Evolutionary conservation across 23 tunicate genomes (phyloP).

Genomic region (Trididemnum nubilum): DNA sequence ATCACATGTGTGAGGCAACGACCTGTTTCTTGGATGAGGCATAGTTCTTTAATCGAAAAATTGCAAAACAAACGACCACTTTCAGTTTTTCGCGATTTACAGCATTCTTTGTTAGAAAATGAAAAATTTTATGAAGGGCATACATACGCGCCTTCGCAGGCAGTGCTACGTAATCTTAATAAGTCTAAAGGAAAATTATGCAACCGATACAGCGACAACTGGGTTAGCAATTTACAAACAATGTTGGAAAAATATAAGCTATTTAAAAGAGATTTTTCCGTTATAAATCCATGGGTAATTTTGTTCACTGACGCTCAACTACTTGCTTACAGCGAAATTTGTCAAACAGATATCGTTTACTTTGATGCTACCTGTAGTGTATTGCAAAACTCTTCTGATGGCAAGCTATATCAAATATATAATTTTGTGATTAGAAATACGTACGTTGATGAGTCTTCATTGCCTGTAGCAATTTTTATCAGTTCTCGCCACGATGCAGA

Average conservation of each 20-base stretch:
- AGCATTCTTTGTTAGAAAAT: not conserved
- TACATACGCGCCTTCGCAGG: conserved; percentile 14
- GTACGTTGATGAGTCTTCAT: not conserved
- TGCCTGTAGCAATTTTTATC: conserved; percentile 35
- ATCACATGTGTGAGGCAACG: not conserved
- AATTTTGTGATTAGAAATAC: conserved; percentile 39
- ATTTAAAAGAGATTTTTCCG: not conserved
- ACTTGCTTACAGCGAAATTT: not conserved
- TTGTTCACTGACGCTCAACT: conserved; percentile 14
- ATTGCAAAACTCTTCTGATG: not conserved
- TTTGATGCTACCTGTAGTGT: conserved; percentile 42
- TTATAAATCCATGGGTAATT: not conserved
- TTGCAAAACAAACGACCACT: not conserved
- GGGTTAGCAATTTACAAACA: not conserved
- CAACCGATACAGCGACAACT: not conserved
- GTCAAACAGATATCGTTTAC: conserved; percentile 17
- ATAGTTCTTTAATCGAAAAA: not conserved
- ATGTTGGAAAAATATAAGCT: not conserved
- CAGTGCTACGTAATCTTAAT: not conserved
- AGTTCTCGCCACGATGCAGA: conserved; percentile 23
- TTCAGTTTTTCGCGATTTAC: not conserved
- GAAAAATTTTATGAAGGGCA: conserved; percentile 12
- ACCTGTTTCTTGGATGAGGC: not conserved
- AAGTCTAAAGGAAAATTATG: not conserved
- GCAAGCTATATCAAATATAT: conserved; percentile 33